Evolutionary conservation across 2,888 invertebrate species (phyloP).

Genomic region (Drosophila pseudotakahashii): DNA sequence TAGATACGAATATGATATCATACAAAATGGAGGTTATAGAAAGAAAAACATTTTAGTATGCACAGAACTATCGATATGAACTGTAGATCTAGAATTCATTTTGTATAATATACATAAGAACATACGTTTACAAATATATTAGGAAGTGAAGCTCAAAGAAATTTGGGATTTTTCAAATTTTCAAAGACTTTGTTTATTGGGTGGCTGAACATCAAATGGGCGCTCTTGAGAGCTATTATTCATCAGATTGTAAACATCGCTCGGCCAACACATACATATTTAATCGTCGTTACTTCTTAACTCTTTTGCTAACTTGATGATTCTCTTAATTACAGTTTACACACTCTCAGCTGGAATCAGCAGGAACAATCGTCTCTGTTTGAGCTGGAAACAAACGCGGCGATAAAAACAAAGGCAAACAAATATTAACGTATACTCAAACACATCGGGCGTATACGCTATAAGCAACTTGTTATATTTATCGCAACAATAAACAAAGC

Average conservation of each 20-base stretch:
- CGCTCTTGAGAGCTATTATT: not conserved
- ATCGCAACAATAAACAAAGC: conserved; percentile 71
- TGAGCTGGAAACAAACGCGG: conserved; percentile 40
- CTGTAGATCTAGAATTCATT: not conserved
- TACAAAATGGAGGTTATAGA: conserved; percentile 1
- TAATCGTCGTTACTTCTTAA: not conserved
- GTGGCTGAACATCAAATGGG: not conserved
- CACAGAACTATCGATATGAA: no score
- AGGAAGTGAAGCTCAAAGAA: not conserved
- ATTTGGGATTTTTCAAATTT: not conserved
- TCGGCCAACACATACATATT: not conserved
- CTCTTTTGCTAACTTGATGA: conserved; percentile 36
- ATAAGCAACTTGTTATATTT: conserved; percentile 35
- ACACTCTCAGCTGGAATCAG: conserved; percentile 31
- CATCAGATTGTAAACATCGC: not conserved
- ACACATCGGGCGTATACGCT: conserved; percentile 10
- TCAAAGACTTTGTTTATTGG: not conserved
- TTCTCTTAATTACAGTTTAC: conserved; percentile 45
- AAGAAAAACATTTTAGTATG: not conserved
- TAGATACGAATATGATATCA: conserved; percentile 24
- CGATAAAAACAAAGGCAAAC: conserved; percentile 61
- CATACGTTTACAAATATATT: not conserved
- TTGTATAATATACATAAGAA: not conserved
- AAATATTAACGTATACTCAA: conserved; percentile 24
- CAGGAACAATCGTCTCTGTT: conserved; percentile 49